Conservation (phyloP, 1,140 invertebrate genomes). For the Drosophila kanapiae region DNA sequence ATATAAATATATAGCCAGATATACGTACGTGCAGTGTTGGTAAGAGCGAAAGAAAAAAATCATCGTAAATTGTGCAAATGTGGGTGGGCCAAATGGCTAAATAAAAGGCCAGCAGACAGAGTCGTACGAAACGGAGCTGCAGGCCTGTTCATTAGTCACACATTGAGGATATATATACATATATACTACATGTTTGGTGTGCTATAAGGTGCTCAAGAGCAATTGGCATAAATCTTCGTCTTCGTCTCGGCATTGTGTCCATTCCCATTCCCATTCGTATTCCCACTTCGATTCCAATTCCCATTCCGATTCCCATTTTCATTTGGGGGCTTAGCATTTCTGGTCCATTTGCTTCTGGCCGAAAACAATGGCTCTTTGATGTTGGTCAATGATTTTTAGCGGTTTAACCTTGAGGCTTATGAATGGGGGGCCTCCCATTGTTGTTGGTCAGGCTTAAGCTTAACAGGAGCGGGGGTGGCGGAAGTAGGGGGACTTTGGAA, state of each 20-base stretch:
- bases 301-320: conserved; percentile 28
- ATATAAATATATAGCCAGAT: conserved; percentile 20
- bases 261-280: conserved; percentile 52
- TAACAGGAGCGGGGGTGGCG: neutral
- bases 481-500: conserved; percentile 8
- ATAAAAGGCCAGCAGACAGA: conserved; percentile 58
- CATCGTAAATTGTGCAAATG: conserved; percentile 36
- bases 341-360: conserved; percentile 56
- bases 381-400: conserved; percentile 81
- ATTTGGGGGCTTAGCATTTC: conserved; percentile 51
- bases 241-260: conserved; percentile 33
- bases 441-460: conserved; percentile 11
- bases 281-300: conserved; percentile 36
- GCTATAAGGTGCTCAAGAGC: conserved; percentile 68
- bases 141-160: conserved; percentile 74
- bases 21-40: conserved; percentile 1
- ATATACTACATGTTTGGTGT: conserved; percentile 7
- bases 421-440: conserved; percentile 65
- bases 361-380: conserved; percentile 73
- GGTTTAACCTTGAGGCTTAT: conserved; percentile 78
- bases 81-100: conserved; percentile 60
- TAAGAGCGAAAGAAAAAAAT: conserved; percentile 25
- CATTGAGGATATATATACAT: conserved; percentile 32
- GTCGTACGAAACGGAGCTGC: neutral
- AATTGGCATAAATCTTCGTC: conserved; percentile 78